Evolutionary conservation across 2,113 vertebrate genomes (phyloP), one percentile per base, ranked within the genome.

Genomic region (Ifrita kowaldi): DNA sequence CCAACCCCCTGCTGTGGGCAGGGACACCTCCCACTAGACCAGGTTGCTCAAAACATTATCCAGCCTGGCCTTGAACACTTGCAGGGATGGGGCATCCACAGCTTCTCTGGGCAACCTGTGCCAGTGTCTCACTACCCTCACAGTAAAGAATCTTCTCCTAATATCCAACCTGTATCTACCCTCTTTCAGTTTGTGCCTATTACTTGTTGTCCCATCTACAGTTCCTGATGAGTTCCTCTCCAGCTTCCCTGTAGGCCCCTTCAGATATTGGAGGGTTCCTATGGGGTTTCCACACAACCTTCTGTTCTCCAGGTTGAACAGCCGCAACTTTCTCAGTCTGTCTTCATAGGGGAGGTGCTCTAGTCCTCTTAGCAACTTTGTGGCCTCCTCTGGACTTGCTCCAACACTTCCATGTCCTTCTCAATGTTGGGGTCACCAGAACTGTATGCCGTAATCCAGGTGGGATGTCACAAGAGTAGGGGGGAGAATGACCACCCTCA

Each of bases 401-500:
- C n/a, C 13, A 41, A 9, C 20, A 32, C 19, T 41, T 79, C 17
- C 17, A 27, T 41, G 30, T 71, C 21, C 15, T 77, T 35, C 20
- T 55, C n/a, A 49, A 3, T n/a, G 13, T 4, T 71, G 41, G 13
- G 5, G 5, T 11, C 17, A 41, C 9, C 22, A 76, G n/a, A 71
- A 35, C 20, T 56, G 30, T 17, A 21, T 24, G 32, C 65, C 47
- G 8, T 37, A 28, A 6, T 59, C 22, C 19, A 39, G 26, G 19
- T 24, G 33, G 37, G 39, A 15, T 67, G 27, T 74, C 69, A 30
- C 19, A 59, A 46, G 44, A 67, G 13, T 23, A 65, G 7, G 33
- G 10, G 16, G 10, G 7, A 52, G 7, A 74, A 39, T 46, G 19
- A 28, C 4, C 1, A 15, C 16, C 41, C 14, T 71, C 0, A 1